Base-by-base conservation (phyloP, 92 coral and sea anemone genomes). In the Metridium senile region DNA sequence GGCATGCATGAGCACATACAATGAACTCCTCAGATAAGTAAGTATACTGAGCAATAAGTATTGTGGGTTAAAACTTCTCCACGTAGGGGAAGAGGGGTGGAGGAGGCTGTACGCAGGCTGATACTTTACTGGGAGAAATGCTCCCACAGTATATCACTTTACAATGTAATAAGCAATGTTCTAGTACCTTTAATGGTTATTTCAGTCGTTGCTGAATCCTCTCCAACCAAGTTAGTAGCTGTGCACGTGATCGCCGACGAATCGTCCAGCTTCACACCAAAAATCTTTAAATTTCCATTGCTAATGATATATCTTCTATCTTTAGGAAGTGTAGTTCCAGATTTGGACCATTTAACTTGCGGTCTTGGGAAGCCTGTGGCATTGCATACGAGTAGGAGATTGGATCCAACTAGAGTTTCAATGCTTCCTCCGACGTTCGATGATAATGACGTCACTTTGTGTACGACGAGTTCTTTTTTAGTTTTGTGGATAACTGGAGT, bases 341-440 rank as follows among this genome's bases (percentile, higher is more conserved):
- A 87, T 32, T 85, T 85, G 9, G 78, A 79, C 97, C 97, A 91
- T 16, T 72, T 79, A 20, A 91, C 70, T 32, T 74, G 53, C 20
- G 97, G 93, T 20, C 33, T 58, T 30, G 97, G 97, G 54, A 76
- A 80, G 25, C 93, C 93, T 49, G 82, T 81, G 74, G 85, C 74
- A 17, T 81, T 87, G 58, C 97, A 91, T 13, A 63, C 66, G 22
- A 91, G 85, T 19, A 80, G 73, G 35, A 91, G 81, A 26, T 77
- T 70, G 49, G 97, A 75, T 31, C 93, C 88, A 43, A 64, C 77
- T 9, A 85, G 27, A 71, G 89, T 33, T 70, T 78, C 89, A 32
- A 91, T 82, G 34, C 77, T 86, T 72, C 79, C 81, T 27, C 97
- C 97, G 18, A 91, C 75, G 27, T 88, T 19, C 10, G 76, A 76